phyloP scores from a whole-genome alignment of 92 coral and sea anemone species.

The Phenganax stokvisi region DNA sequence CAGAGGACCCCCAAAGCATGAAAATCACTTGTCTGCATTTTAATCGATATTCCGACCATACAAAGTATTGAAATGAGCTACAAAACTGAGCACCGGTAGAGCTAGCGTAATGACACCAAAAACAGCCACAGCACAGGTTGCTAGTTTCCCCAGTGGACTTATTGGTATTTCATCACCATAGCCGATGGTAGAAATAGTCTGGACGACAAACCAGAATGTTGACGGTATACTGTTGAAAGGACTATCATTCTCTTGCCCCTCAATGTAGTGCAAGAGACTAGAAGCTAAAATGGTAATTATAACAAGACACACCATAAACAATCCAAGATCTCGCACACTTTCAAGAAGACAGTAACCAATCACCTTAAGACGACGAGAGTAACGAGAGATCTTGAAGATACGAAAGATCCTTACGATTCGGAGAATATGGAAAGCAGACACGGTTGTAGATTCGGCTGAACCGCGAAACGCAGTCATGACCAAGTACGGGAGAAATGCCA shows the following conservation, averaged over 20 bases:
- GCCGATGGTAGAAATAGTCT: slow-evolving; percentile 93
- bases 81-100: slow-evolving; percentile 83
- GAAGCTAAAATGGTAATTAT: slow-evolving; percentile 72
- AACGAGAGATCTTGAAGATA: slow-evolving; percentile 90
- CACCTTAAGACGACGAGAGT: slow-evolving; percentile 79
- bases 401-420: slow-evolving; percentile 83
- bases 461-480: slow-evolving; percentile 41
- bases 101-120: slow-evolving; percentile 94
- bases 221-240: slow-evolving; percentile 81
- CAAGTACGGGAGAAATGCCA: slow-evolving; percentile 84
- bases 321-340: slow-evolving; percentile 77
- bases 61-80: slow-evolving; percentile 84
- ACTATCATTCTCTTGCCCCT: slow-evolving; percentile 53
- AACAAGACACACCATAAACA: slow-evolving; percentile 71
- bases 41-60: slow-evolving; percentile 81
- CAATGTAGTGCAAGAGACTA: slow-evolving; percentile 70
- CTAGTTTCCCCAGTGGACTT: slow-evolving; percentile 63
- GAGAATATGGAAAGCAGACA: slow-evolving; percentile 73
- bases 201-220: slow-evolving; percentile 91
- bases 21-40: neutral
- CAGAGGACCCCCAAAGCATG: too few species aligned
- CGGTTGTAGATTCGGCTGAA: slow-evolving; percentile 37
- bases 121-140: slow-evolving; percentile 74
- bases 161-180: slow-evolving; percentile 90
- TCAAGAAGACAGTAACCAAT: slow-evolving; percentile 87